These are phyloP conservation scores for Drosophila infuscata DNA, from an alignment of 2,888 invertebrate species.

Conservation along the genomic window DNA sequence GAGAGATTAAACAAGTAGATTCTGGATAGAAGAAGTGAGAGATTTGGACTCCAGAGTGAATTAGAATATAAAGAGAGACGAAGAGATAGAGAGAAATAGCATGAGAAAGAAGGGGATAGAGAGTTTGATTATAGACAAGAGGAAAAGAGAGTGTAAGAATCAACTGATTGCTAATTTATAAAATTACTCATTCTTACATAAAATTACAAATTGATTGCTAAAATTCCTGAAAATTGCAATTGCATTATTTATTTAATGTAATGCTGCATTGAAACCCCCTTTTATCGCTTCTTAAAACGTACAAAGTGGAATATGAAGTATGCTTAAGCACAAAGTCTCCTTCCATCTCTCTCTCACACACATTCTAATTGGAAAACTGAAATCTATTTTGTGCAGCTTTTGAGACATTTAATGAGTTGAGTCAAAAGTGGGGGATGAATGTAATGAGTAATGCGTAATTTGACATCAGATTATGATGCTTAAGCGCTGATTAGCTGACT, in stretches of 20 bases:
- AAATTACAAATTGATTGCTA: neutral
- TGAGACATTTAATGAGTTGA: conserved; percentile 22
- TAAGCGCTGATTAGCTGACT: conserved; percentile 28
- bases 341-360: neutral
- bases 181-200: neutral
- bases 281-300: neutral
- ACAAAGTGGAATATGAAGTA: conserved; percentile 7
- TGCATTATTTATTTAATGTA: neutral
- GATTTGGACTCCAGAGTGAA: neutral
- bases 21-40: neutral
- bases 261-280: neutral
- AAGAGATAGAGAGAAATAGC: neutral
- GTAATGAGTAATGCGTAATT: conserved; percentile 20
- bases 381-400: conserved; percentile 10
- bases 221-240: neutral
- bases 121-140: neutral
- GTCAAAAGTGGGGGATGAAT: neutral
- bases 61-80: neutral
- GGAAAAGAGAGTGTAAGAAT: neutral
- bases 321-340: neutral
- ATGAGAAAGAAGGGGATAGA: too few relatives aligned
- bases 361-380: conserved; percentile 9
- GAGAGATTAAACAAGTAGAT: neutral
- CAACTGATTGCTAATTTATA: neutral
- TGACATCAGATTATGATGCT: conserved; percentile 29